Conservation (phyloP, 1,140 invertebrate species). For the Diuraphis noxia region DNA sequence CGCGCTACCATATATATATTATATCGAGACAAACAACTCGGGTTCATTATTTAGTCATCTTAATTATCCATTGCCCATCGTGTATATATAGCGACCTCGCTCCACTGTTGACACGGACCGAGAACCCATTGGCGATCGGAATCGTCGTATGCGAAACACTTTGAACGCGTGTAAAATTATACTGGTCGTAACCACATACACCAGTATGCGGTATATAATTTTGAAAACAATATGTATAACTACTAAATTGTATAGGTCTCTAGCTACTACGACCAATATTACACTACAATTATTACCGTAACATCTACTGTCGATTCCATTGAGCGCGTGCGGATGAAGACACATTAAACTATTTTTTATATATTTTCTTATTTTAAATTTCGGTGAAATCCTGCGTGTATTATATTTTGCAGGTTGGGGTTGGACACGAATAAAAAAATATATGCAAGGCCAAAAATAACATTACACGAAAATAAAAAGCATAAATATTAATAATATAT, state of each 20-base stretch:
- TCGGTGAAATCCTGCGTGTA: neutral
- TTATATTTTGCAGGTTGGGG: neutral
- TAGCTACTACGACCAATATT: neutral
- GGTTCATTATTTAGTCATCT: neutral
- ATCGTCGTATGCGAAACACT: conserved; percentile 4
- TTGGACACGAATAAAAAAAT: neutral
- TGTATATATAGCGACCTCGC: neutral
- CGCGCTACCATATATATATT: neutral
- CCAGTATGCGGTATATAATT: neutral
- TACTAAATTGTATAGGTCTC: too few species aligned
- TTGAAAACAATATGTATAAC: neutral
- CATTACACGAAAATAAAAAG: neutral
- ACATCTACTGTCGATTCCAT: neutral
- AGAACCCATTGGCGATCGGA: neutral
- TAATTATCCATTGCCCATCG: neutral
- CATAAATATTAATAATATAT: neutral
- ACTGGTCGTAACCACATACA: neutral
- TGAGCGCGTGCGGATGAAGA: neutral
- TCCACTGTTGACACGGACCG: neutral
- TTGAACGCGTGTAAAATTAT: neutral
- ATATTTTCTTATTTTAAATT: neutral
- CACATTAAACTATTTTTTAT: too few species aligned
- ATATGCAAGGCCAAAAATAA: neutral
- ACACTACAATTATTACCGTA: neutral
- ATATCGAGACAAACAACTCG: neutral